Base-by-base conservation (phyloP, 2,888 invertebrate genomes). In the Eudemis profundana region DNA sequence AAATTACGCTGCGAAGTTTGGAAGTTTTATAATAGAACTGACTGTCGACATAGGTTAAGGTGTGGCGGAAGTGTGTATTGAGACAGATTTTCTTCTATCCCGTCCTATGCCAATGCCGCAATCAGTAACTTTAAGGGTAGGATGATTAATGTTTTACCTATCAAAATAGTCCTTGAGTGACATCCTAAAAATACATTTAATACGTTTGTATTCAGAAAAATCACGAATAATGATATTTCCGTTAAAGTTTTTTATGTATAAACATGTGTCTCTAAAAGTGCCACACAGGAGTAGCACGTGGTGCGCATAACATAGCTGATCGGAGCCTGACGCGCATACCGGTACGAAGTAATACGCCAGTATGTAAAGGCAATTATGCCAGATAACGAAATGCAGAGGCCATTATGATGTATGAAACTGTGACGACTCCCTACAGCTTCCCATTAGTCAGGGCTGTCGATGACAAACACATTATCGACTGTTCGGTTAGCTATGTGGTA, bases 321-420 rank as follows among this genome's bases (percentile, higher is more conserved):
- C 27, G 19, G 17, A 60, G 38, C 59, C 46, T 51, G 65, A 53
- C 63, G 42, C 33, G 42, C 50, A 49, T 57, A 44, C 56, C 42
- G 60, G 40, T 21, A 59, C 59, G 59, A 60, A 53, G 44, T 33
- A 19, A 53, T 61, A 63, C 49, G 63, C 57, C 42, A 57, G 56
- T 56, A 63, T 53, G 65, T 59, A 46, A 27, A 53, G 38, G 38
- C 40, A 65, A 65, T 65, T 65, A 65, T 60, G 53, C 53, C 51
- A 53, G 53, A 53, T 60, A 46, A 60, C 46, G 51, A 65, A 60
- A 65, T 51, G 17, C 46, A 46, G n/a, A 50, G 50, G 14, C 59
- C 64, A 59, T 65, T 65, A 60, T 44, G 38, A 53, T 65, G 38
- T 60, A 60, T 60, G 38, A 29, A 53, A 53, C 59, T 59, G 44